These are phyloP conservation scores for Calephelis virginiensis DNA, from an alignment of 1,140 invertebrate genomes.

Conservation along the genomic window DNA sequence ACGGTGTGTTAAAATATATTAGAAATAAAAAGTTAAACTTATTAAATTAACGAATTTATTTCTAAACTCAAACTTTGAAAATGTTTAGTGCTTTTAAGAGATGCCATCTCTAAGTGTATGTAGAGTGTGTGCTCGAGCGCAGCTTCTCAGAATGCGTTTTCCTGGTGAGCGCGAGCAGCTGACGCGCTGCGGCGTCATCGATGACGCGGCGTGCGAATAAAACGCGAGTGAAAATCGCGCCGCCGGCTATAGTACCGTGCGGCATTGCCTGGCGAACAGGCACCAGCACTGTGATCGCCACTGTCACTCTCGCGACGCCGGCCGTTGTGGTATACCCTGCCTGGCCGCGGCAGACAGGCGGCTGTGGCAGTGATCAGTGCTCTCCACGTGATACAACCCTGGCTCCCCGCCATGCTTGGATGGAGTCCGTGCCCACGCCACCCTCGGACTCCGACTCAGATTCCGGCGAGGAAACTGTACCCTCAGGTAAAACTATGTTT, in stretches of 20 bases:
- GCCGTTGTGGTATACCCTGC: background rate
- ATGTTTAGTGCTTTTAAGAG: conserved; percentile 1
- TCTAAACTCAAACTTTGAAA: background rate
- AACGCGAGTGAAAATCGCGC: conserved; percentile 44
- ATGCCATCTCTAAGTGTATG: background rate
- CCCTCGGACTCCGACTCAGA: conserved; percentile 43
- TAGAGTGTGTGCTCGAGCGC: conserved; percentile 23
- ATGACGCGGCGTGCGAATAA: conserved; percentile 58
- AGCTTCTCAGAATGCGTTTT: conserved; percentile 74
- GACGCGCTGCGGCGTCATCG: conserved; percentile 37
- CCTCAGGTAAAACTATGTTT: conserved; percentile 47
- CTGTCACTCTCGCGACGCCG: no score
- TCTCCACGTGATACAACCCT: conserved; percentile 35
- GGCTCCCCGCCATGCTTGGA: conserved; percentile 65
- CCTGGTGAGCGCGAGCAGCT: conserved; percentile 48
- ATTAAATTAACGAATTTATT: background rate
- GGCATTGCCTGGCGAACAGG: background rate
- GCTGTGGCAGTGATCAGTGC: conserved; percentile 12
- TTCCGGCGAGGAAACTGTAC: conserved; percentile 57
- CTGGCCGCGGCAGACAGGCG: conserved; percentile 10
- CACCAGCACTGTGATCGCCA: no score
- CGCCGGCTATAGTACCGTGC: conserved; percentile 46
- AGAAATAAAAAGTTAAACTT: no score
- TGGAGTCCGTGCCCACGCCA: conserved; percentile 51
- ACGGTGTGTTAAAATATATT: no score